phyloP scores from a whole-genome alignment of 2,888 invertebrate genomes.

The Melinopterus prodromus region DNA sequence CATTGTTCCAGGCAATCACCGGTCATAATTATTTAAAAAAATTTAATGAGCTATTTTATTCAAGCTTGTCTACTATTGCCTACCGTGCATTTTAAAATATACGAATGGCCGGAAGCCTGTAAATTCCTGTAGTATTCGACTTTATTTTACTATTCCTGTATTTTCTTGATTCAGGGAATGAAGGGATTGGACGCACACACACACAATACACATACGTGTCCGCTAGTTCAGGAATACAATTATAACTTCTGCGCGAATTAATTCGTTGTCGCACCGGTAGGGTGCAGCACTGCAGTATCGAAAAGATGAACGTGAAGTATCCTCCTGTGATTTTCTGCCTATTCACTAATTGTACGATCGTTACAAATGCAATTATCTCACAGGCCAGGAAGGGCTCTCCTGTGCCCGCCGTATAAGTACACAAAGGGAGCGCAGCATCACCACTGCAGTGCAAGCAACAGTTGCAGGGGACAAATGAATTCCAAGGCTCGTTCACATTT shows the following conservation, averaged over 20 bases:
- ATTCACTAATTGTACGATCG: conserved; percentile 59
- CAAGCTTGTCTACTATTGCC: too few relatives aligned
- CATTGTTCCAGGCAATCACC: too few relatives aligned
- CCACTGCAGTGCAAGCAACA: neutral
- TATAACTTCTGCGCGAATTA: neutral
- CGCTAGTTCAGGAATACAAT: neutral
- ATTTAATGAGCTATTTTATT: too few relatives aligned
- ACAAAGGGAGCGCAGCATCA: conserved; percentile 18
- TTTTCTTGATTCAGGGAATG: too few relatives aligned
- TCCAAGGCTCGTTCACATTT: neutral
- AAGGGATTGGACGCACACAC: too few relatives aligned
- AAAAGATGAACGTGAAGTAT: conserved; percentile 47
- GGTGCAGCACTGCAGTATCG: conserved; percentile 42
- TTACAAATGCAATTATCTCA: conserved; percentile 59
- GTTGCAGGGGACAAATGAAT: neutral
- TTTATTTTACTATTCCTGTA: too few relatives aligned
- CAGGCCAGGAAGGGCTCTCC: conserved; percentile 48
- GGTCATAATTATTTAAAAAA: too few relatives aligned
- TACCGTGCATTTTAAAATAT: too few relatives aligned
- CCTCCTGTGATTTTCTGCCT: conserved; percentile 53
- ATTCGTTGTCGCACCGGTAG: neutral
- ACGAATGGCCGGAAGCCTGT: too few relatives aligned
- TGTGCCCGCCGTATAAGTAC: conserved; percentile 58
- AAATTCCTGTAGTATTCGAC: too few relatives aligned
- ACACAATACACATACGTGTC: neutral